A percentile compares a stretch with the other conserved stretches of the same genome.
Evolutionary conservation across 1,140 invertebrate species (phyloP).

Genomic region (Temnothorax nylanderi): DNA sequence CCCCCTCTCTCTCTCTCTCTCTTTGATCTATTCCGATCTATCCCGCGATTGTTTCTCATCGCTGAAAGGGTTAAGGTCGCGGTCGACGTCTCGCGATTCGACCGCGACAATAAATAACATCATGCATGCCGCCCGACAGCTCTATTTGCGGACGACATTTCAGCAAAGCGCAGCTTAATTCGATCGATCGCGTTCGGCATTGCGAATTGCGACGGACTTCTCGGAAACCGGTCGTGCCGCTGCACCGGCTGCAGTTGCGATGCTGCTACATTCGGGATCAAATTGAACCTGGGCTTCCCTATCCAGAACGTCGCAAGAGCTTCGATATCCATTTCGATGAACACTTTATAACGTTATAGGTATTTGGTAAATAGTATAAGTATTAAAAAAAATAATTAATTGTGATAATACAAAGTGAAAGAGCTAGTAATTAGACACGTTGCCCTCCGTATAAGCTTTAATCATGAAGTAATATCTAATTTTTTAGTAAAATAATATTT

Average conservation of each 20-base stretch:
- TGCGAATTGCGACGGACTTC: neutral
- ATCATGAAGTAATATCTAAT: neutral
- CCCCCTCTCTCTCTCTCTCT: neutral
- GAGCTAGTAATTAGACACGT: neutral
- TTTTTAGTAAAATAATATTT: neutral
- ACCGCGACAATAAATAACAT: constrained; percentile 2
- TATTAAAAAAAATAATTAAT: neutral
- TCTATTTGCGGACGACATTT: constrained; percentile 30
- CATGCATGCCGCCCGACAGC: neutral
- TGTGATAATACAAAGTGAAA: neutral
- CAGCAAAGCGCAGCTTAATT: neutral
- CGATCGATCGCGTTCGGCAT: constrained; percentile 35
- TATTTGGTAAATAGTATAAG: neutral
- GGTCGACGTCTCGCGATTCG: constrained; percentile 4
- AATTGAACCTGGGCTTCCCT: constrained; percentile 15
- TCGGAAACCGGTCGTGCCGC: neutral
- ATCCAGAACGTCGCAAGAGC: neutral
- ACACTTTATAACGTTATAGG: neutral
- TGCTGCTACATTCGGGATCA: constrained; percentile 2
- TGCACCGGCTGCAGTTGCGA: constrained; percentile 4
- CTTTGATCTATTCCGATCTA: neutral
- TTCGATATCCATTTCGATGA: neutral
- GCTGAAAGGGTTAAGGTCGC: constrained; percentile 47
- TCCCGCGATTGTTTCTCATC: neutral
- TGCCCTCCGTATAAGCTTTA: neutral